A percentile compares a stretch with the other conserved stretches of the same genome.
Conservation (phyloP, 92 coral and sea anemone genomes). For the Epizoanthus ramosus region DNA sequence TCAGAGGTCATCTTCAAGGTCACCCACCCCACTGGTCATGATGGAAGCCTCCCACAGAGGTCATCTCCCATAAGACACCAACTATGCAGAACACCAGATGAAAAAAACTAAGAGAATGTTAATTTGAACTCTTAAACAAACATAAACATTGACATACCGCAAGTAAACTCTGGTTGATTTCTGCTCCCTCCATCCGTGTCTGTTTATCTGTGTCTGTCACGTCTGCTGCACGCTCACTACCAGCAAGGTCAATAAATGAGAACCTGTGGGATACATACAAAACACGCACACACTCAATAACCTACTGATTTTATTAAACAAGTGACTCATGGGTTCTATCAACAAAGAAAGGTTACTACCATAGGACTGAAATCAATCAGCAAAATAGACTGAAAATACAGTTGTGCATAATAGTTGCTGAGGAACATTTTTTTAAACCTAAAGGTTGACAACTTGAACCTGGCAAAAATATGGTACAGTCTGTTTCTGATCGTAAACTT, state of each 20-base stretch:
- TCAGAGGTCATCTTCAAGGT: not conserved
- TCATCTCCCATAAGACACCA: no score
- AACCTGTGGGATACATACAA: constrained; percentile 44
- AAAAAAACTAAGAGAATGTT: not conserved
- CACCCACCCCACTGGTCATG: not conserved
- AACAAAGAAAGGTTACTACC: not conserved
- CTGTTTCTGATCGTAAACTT: no score
- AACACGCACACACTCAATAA: not conserved
- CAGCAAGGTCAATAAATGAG: constrained; percentile 89
- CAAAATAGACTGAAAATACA: no score
- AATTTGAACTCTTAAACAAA: not conserved
- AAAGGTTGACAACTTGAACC: no score
- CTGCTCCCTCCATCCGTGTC: constrained; percentile 91
- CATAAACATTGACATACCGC: constrained; percentile 63
- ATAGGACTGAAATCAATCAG: no score
- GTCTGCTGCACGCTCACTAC: constrained; percentile 89
- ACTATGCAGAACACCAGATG: not conserved
- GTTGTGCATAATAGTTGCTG: no score
- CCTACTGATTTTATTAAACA: no score
- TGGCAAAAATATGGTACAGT: no score
- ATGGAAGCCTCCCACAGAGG: no score
- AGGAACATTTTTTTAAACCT: no score
- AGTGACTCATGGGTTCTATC: not conserved
- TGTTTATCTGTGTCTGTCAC: constrained; percentile 90
- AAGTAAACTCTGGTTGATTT: constrained; percentile 85